Evolutionary conservation across 2,888 invertebrate genomes (phyloP).

Genomic region (Xylota sylvarum): DNA sequence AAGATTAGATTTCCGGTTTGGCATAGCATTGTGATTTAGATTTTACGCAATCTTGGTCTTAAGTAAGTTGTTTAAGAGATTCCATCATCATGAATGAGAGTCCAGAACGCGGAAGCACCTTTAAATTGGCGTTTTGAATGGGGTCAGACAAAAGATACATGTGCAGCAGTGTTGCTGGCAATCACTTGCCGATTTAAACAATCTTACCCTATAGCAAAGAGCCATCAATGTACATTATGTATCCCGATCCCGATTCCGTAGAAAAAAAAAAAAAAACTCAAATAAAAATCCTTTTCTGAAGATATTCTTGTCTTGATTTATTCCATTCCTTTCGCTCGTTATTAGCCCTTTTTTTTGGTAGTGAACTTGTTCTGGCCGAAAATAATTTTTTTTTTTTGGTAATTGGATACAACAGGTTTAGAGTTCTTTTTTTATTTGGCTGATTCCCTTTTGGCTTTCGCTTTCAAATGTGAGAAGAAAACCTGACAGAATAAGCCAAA

Average conservation of each 20-base stretch:
- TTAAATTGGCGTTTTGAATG: not conserved
- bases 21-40: conserved; percentile 37
- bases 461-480: conserved; percentile 65
- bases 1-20: conserved; percentile 45
- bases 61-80: not conserved
- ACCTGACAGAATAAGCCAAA: conserved; percentile 22
- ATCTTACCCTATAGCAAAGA: not conserved
- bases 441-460: conserved; percentile 70
- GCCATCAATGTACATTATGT: not conserved
- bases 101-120: conserved; percentile 34
- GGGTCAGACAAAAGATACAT: not conserved
- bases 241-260: too few species aligned
- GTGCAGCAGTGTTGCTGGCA: not conserved
- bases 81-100: not conserved
- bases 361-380: conserved; percentile 61
- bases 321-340: conserved; percentile 53
- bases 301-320: conserved; percentile 60
- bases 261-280: conserved; percentile 1
- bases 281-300: not conserved
- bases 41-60: conserved; percentile 31
- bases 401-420: conserved; percentile 73
- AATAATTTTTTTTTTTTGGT: conserved; percentile 61
- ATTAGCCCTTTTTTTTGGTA: conserved; percentile 63
- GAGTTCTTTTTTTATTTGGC: not conserved
- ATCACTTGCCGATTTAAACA: not conserved